Conservation (phyloP, 2,888 invertebrate species). For the Helobdella robusta region DNA sequence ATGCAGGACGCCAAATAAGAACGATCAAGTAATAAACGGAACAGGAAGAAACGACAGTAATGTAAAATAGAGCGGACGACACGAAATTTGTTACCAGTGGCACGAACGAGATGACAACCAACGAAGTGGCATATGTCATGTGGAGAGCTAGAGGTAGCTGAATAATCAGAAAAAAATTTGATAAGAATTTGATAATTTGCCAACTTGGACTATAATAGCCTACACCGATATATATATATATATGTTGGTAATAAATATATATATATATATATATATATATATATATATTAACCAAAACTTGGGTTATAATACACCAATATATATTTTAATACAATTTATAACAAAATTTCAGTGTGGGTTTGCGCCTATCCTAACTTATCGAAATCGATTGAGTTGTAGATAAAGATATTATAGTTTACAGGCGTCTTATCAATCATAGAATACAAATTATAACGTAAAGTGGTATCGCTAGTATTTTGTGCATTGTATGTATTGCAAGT, state of each 20-base stretch:
- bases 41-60: not conserved
- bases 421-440: not conserved
- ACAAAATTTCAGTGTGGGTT: too few relatives aligned
- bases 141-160: slow-evolving; percentile 25
- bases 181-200: not conserved
- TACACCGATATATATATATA: not conserved
- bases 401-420: not conserved
- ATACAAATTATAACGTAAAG: too few relatives aligned
- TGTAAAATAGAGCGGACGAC: slow-evolving; percentile 15
- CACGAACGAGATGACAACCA: slow-evolving; percentile 8
- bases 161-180: not conserved
- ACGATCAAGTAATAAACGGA: slow-evolving; percentile 25
- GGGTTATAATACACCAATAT: too few relatives aligned
- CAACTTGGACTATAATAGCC: not conserved
- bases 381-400: too few relatives aligned
- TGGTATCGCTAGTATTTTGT: too few relatives aligned
- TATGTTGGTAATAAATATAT: not conserved
- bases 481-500: too few relatives aligned
- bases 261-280: too few relatives aligned
- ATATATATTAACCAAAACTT: too few relatives aligned
- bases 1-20: not conserved
- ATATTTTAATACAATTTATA: too few relatives aligned
- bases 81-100: slow-evolving; percentile 21
- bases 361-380: too few relatives aligned
- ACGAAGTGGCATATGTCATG: slow-evolving; percentile 14